These are phyloP conservation scores for Clinocottus analis DNA, from an alignment of 2,113 vertebrate species.

Conservation along the genomic window DNA sequence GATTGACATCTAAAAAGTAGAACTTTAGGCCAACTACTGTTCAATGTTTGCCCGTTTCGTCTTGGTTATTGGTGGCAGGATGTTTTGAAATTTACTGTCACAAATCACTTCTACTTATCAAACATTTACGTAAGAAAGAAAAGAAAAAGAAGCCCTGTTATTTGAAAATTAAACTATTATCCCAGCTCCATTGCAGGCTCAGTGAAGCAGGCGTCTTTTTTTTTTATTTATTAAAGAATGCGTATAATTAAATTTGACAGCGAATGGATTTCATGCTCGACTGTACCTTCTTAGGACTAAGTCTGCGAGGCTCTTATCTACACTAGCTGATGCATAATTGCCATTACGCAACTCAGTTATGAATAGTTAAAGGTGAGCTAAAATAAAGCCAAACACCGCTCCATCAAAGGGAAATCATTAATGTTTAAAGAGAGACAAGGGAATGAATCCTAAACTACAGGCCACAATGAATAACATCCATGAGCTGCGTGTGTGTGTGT, in stretches of 20 bases:
- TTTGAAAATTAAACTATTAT: constrained; percentile 53
- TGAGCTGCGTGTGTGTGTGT: constrained; percentile 19
- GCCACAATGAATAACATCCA: constrained; percentile 59
- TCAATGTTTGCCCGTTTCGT: neutral
- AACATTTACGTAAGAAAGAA: neutral
- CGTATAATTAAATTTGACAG: constrained; percentile 59
- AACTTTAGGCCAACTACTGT: constrained; percentile 32
- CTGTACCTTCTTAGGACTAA: constrained; percentile 48
- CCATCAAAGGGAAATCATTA: constrained; percentile 68
- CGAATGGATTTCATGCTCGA: constrained; percentile 59
- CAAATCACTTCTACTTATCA: constrained; percentile 15
- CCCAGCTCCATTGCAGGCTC: constrained; percentile 38
- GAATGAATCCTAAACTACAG: constrained; percentile 56
- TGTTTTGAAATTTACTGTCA: neutral
- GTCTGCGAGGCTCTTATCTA: constrained; percentile 35
- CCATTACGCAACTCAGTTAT: constrained; percentile 66
- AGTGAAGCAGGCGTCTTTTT: constrained; percentile 40
- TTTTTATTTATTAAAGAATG: constrained; percentile 40
- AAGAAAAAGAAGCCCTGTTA: constrained; percentile 1
- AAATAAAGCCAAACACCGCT: constrained; percentile 71
- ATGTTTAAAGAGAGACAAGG: constrained; percentile 68
- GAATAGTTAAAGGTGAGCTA: constrained; percentile 75
- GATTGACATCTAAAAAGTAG: constrained; percentile 44
- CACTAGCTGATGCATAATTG: constrained; percentile 47
- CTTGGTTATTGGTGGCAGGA: constrained; percentile 12